A percentile compares a stretch with the other conserved stretches of the same genome.
These are phyloP conservation scores for Isaurus tuberculatus DNA, from an alignment of 92 coral and sea anemone species.

Conservation along the genomic window DNA sequence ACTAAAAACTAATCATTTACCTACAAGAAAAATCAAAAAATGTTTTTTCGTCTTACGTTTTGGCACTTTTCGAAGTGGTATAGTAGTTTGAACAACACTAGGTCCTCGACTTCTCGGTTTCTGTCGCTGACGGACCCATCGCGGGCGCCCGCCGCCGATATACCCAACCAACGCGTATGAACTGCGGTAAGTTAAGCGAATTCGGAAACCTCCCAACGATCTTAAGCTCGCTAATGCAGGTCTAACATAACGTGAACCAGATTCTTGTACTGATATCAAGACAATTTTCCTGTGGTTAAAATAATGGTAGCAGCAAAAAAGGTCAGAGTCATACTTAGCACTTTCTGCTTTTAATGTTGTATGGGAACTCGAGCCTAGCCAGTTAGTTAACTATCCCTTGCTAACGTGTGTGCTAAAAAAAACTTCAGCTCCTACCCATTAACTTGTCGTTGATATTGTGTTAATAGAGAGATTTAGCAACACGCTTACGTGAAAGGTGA, in stretches of 20 bases:
- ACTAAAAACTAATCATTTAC: too few species aligned
- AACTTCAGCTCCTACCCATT: too few species aligned
- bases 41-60: neutral
- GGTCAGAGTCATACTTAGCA: too few species aligned
- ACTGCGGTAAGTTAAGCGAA: conserved; percentile 37
- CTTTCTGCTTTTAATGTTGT: too few species aligned
- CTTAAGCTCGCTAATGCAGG: conserved; percentile 2
- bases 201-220: conserved; percentile 16
- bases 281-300: conserved; percentile 17
- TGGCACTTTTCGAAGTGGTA: conserved; percentile 40
- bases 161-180: conserved; percentile 53
- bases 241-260: neutral
- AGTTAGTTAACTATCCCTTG: too few species aligned
- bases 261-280: conserved; percentile 23
- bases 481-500: too few species aligned
- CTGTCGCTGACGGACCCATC: conserved; percentile 45
- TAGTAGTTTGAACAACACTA: conserved; percentile 6
- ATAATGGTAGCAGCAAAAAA: too few species aligned
- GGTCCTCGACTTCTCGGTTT: conserved; percentile 41
- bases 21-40: too few species aligned
- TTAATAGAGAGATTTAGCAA: too few species aligned
- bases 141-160: conserved; percentile 45
- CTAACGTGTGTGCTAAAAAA: too few species aligned
- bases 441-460: too few species aligned
- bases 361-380: too few species aligned